Conservation (phyloP, 2,113 vertebrate genomes). For the Potamarius usumacintae region DNA sequence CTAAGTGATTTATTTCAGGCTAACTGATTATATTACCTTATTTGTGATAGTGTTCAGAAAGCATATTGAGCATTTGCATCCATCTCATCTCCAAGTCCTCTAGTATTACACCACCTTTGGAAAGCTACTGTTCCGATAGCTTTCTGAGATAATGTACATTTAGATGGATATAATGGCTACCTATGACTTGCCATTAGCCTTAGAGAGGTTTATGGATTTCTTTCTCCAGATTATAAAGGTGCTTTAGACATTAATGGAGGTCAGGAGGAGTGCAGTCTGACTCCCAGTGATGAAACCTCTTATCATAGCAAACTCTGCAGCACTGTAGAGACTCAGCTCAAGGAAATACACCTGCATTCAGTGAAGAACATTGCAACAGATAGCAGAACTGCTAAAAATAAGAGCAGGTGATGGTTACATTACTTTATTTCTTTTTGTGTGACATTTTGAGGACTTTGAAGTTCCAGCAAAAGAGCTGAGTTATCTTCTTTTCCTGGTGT, state of each 20-base stretch:
- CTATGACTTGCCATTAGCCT: slow-evolving; percentile 46
- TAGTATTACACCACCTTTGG: neutral
- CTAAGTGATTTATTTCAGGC: neutral
- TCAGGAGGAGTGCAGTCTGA: slow-evolving; percentile 36
- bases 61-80: neutral
- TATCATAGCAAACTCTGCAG: slow-evolving; percentile 44
- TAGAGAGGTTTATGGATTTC: slow-evolving; percentile 46
- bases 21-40: neutral
- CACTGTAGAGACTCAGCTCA: slow-evolving; percentile 52
- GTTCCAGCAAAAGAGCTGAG: slow-evolving; percentile 26
- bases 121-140: neutral
- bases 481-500: slow-evolving; percentile 55
- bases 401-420: slow-evolving; percentile 44
- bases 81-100: neutral
- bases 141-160: neutral
- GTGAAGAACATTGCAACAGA: slow-evolving; percentile 47
- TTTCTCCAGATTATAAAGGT: slow-evolving; percentile 25
- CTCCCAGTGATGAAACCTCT: slow-evolving; percentile 50
- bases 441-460: slow-evolving; percentile 54
- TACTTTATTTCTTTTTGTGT: slow-evolving; percentile 32
- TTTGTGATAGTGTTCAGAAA: neutral
- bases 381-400: slow-evolving; percentile 57
- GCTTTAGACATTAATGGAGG: slow-evolving; percentile 54
- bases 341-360: slow-evolving; percentile 54
- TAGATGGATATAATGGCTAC: slow-evolving; percentile 18